Evolutionary conservation across 1,140 invertebrate genomes (phyloP).

Genomic region (Whitmania pigra): DNA sequence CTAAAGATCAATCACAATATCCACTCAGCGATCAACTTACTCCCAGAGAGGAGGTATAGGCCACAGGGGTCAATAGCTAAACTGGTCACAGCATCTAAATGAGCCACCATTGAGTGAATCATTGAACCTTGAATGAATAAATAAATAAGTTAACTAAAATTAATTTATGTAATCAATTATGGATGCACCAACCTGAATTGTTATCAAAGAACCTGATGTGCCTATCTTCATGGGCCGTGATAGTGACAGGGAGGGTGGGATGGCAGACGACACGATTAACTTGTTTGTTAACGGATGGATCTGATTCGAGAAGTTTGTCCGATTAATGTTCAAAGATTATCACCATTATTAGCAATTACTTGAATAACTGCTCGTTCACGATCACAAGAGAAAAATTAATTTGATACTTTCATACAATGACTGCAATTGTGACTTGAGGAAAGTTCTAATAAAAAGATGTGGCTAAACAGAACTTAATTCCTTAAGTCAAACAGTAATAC

Average conservation of each 20-base stretch:
- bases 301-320: conserved; percentile 14
- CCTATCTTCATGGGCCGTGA: conserved; percentile 92
- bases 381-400: neutral
- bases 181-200: conserved; percentile 56
- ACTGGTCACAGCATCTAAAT: conserved; percentile 93
- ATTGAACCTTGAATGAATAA: conserved; percentile 51
- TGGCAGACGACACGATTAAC: conserved; percentile 83
- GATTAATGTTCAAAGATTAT: neutral
- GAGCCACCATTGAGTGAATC: conserved; percentile 94
- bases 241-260: conserved; percentile 83
- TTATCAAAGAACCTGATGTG: conserved; percentile 98
- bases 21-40: conserved; percentile 46
- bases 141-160: neutral
- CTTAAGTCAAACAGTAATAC: no score
- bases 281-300: conserved; percentile 43
- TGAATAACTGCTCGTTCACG: conserved; percentile 4
- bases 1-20: no score
- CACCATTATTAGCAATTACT: neutral
- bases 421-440: neutral
- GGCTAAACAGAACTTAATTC: no score
- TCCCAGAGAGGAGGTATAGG: conserved; percentile 90
- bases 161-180: neutral
- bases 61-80: conserved; percentile 95
- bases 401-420: neutral
- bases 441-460: no score